Conservation (phyloP, 2,888 invertebrate genomes). For the Hirtodrosophila cameraria region DNA sequence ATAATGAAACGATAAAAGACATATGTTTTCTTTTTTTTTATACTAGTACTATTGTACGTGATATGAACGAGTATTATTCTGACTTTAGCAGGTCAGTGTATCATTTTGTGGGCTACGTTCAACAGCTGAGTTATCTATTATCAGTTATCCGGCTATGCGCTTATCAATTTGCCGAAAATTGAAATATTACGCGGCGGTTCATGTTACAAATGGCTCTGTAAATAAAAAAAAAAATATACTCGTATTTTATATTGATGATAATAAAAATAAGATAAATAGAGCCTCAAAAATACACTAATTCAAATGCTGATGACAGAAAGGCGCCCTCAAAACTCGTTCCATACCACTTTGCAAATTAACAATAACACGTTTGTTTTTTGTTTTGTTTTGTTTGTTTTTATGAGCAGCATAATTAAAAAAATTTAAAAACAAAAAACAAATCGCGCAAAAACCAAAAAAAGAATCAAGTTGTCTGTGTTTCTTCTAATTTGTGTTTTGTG, state of each 20-base stretch:
- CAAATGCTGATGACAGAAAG: conserved; percentile 24
- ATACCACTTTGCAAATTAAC: conserved; percentile 27
- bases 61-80: not conserved
- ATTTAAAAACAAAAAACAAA: conserved; percentile 24
- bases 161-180: conserved; percentile 30
- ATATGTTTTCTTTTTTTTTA: conserved; percentile 22
- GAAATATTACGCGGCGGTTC: conserved; percentile 1
- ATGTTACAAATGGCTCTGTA: conserved; percentile 9
- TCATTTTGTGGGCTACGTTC: conserved; percentile 13
- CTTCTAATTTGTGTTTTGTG: conserved; percentile 30
- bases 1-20: conserved; percentile 77
- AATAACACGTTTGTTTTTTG: conserved; percentile 26
- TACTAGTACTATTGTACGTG: not conserved
- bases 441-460: conserved; percentile 20
- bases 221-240: conserved; percentile 15
- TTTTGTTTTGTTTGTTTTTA: conserved; percentile 35
- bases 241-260: conserved; percentile 23
- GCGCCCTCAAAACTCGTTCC: conserved; percentile 39
- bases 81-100: conserved; percentile 7
- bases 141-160: conserved; percentile 18
- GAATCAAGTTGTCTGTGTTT: conserved; percentile 33
- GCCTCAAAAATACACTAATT: conserved; percentile 13
- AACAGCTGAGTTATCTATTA: conserved; percentile 28
- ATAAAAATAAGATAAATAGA: conserved; percentile 31
- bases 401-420: conserved; percentile 50